phyloP scores from a whole-genome alignment of 2,797 vertebrate genomes.

The Phalanger gymnotis region DNA sequence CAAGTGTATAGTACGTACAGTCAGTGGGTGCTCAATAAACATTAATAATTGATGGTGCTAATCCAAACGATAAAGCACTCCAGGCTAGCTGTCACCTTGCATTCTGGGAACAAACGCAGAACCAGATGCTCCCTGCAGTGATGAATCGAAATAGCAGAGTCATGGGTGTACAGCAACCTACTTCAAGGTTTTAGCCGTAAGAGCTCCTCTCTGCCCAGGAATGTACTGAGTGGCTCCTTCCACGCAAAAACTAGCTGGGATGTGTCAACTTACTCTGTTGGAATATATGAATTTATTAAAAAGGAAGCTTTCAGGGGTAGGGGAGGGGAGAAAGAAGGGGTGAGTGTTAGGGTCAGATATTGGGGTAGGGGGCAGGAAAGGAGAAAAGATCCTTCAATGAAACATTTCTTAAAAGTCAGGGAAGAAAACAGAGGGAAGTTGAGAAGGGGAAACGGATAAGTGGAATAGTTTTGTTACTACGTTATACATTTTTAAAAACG shows the following conservation, averaged over 20 bases:
- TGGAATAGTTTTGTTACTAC: not conserved
- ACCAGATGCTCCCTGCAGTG: not conserved
- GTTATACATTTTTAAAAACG: not conserved
- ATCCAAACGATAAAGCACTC: conserved; percentile 60
- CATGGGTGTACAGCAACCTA: conserved; percentile 7
- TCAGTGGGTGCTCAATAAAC: conserved; percentile 60
- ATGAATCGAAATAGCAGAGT: conserved; percentile 23
- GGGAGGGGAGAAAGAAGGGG: not conserved
- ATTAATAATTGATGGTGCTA: conserved; percentile 71
- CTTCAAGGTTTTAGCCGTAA: conserved; percentile 52
- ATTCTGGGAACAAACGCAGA: conserved; percentile 1
- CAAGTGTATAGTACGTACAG: conserved; percentile 57
- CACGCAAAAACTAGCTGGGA: not conserved
- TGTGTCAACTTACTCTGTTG: not conserved
- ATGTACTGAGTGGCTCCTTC: not conserved
- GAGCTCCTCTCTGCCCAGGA: not conserved
- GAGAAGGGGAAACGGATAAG: not conserved
- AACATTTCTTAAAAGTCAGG: not conserved
- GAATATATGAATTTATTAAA: not conserved
- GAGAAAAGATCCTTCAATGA: not conserved
- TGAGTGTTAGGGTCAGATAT: not conserved
- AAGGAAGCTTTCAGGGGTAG: not conserved
- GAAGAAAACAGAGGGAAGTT: not conserved
- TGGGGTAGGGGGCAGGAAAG: not conserved
- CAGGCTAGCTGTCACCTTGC: conserved; percentile 5